phyloP scores from a whole-genome alignment of 2,113 vertebrate species.

The Myiozetetes cayanensis region DNA sequence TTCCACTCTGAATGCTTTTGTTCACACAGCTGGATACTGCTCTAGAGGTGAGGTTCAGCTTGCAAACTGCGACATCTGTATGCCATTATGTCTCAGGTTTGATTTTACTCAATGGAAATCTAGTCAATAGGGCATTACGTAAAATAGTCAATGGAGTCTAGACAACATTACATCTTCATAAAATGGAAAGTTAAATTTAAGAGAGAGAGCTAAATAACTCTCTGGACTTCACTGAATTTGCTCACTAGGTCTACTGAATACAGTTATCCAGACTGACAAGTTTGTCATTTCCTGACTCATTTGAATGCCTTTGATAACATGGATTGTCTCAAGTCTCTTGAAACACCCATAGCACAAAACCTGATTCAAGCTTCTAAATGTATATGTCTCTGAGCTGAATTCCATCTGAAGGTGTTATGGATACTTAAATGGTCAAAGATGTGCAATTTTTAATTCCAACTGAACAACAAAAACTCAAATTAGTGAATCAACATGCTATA shows the following conservation, averaged over 20 bases:
- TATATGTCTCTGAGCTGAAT: background rate
- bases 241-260: background rate
- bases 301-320: background rate
- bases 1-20: background rate
- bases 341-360: rapidly evolving
- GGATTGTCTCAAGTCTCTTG: background rate
- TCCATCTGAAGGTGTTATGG: background rate
- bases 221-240: background rate
- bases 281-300: background rate
- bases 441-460: background rate
- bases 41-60: background rate
- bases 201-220: background rate
- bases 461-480: background rate
- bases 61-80: background rate
- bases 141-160: background rate
- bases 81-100: background rate
- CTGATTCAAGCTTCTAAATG: background rate
- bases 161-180: background rate
- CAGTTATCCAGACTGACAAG: background rate
- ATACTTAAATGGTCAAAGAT: background rate
- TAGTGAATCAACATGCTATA: background rate
- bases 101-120: background rate
- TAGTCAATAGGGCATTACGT: background rate
- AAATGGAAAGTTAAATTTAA: background rate
- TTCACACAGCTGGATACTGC: background rate